Evolutionary conservation across 2,888 invertebrate genomes (phyloP), one percentile per base, ranked within the genome.

Genomic region (Eumacrocentrus americanus): DNA sequence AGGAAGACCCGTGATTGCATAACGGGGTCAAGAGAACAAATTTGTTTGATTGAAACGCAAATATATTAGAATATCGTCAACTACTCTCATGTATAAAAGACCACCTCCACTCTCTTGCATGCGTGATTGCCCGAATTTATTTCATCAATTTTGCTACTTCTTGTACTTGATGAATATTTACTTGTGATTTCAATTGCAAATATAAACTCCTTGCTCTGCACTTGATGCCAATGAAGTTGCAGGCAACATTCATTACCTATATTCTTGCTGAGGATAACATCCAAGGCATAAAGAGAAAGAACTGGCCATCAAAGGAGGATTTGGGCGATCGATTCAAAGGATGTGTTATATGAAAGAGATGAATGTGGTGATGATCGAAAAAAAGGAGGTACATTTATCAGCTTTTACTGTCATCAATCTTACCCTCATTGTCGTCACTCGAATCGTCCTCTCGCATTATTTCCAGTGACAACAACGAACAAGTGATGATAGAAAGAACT

Each of bases 151-250:
- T 48, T 29, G 25, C 16, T n/a, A n/a, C 14, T 50, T 5, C 18
- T 12, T 40, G 29, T 29, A 29, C 29, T 29, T 38, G 22, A 57
- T 57, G 57, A 57, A 57, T 57, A 57, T 57, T 57, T 40, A 57
- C 46, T n/a, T 23, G 29, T 20, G 22, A 57, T 57, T 57, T 38
- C 50, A 57, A 48, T 57, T 57, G 57, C 48, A 57, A 50, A 57
- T 57, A 50, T 16, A n/a, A 54, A 16, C 11, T 23, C 9, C 37
- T 23, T 44, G 23, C 29, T 7, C 29, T 18, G n/a, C 11, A 51
- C 20, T 37, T 18, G 11, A 38, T 22, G 42, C 34, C 44, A 46
- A 51, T 37, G 34, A 29, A 34, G 22, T 20, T 9, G 35, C 18
- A 11, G 29, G 44, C 12, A 20, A 22, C 18, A 38, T n/a, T n/a